Evolutionary conservation across 2,797 vertebrate genomes (phyloP), one percentile per base, ranked within the genome.

Genomic region (Gobio occitaniae): DNA sequence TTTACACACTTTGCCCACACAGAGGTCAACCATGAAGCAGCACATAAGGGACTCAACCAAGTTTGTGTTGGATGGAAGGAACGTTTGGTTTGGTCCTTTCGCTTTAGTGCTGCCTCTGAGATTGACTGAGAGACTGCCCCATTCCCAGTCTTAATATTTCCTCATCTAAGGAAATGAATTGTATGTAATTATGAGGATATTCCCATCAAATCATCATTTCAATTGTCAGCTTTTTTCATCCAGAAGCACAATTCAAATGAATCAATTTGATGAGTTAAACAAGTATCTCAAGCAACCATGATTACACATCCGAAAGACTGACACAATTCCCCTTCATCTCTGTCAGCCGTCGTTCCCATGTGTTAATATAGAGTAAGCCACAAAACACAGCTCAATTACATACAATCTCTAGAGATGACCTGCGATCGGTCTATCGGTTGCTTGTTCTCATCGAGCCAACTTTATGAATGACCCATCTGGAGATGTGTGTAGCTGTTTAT

Each of bases 401-500:
- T 94, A 93, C 92, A 93, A 92, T 88, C 90, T 92, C 89, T 88
- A 76, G 74, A 79, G 85, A 87, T 90, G 89, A 87, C 92, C 90
- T 93, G 90, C 76, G 87, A 85, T 86, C 90, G 95, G 92, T 95
- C 96, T 93, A 96, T 96, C 93, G 94, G 91, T 93, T 96, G 96
- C 96, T 95, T 95, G 92, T 96, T 94, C 92, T 94, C 87, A 93
- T 97, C 93, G 92, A 93, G 89, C 96, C 91, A 91, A 93, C 95
- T 94, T 92, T 94, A 95, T 96, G 92, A 92, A 87, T 94, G 90
- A 93, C 94, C 94, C 93, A 94, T 92, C 92, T 92, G 93, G 93
- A 92, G 91, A 93, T 93, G 92, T 95, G 59, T 87, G 72, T 94
- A 95, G 97, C 91, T 96, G 93, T 97, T 94, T 97, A 88, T 96